phyloP scores from a whole-genome alignment of 2,888 invertebrate genomes.

The Acleris laterana region DNA sequence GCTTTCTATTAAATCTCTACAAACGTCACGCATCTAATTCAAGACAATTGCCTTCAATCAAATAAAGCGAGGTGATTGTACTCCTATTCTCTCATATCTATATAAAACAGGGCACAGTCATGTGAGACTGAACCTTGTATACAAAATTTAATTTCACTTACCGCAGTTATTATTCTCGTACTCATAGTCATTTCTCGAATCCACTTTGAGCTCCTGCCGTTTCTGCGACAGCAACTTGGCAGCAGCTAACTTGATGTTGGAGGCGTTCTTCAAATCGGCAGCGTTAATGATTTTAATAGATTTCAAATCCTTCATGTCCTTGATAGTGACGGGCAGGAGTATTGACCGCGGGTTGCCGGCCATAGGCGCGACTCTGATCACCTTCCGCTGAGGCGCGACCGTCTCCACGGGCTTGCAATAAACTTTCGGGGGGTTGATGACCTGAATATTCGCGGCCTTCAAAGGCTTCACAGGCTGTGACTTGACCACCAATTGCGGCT shows the following conservation, averaged over 20 bases:
- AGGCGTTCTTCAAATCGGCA: conserved; percentile 81
- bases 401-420: conserved; percentile 77
- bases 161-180: conserved; percentile 72
- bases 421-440: conserved; percentile 73
- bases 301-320: conserved; percentile 88
- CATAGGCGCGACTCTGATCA: conserved; percentile 76
- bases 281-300: conserved; percentile 90
- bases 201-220: conserved; percentile 69
- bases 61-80: conserved; percentile 38
- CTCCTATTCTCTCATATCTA: conserved; percentile 1
- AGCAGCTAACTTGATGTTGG: conserved; percentile 81
- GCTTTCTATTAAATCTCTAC: conserved; percentile 12
- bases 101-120: neutral
- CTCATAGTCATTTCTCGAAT: conserved; percentile 66
- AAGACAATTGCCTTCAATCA: conserved; percentile 57
- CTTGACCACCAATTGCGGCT: conserved; percentile 75
- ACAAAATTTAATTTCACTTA: conserved; percentile 50
- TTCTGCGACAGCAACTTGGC: conserved; percentile 79
- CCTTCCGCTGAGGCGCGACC: conserved; percentile 72
- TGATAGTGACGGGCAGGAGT: conserved; percentile 88
- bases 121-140: conserved; percentile 28
- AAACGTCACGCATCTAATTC: conserved; percentile 45
- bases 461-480: conserved; percentile 76
- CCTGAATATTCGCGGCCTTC: conserved; percentile 76
- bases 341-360: conserved; percentile 86